Base-by-base conservation (phyloP, 64 coral and sea anemone genomes). In the Actinia tenebrosa region DNA sequence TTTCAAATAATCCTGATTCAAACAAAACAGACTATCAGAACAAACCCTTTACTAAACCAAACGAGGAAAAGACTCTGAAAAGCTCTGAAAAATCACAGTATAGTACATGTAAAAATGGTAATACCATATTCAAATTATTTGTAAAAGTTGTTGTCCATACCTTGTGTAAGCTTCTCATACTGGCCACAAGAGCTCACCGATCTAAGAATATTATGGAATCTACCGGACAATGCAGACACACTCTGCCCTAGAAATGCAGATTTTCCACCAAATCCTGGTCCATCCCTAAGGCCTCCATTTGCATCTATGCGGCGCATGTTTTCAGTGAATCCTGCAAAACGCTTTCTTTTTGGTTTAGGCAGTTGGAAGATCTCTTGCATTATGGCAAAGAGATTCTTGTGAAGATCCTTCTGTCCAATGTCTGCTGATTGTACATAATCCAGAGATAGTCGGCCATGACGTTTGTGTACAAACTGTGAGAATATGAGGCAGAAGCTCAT, bases 331-430 rank as follows among this genome's bases (percentile, higher is more conserved):
- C 79, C 79, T 16, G 87, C 87, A 98, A 98, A 98, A 18, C 92
- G 60, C 17, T 83, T 81, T 37, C 88, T 84, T 45, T 98, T 99
- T 71, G 97, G 88, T 89, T 92, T 95, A 22, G 97, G 97, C 7
- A 99, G 90, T 83, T 93, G 97, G 58, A 99, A 99, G 9, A 99
- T 91, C 50, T 95, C 93, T 88, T 99, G 90, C 97, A 93, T 95
- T 5, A 95, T 90, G 13, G 91, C 88, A 9, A 99, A 99, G 27
- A 99, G 60, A 69, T 84, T 95, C 53, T 95, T 94, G 47, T 95
- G 97, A 3, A 90, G 84, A 44, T 99, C 97, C 87, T 99, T 99
- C 79, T 95, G 97, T 78, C 97, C 97, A 46, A 99, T 84, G 52
- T 89, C 87, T 17, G 86, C 85, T 22, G 93, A 93, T 44, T 99